These are phyloP conservation scores for Trinorchestia longiramus DNA, from an alignment of 1,140 invertebrate species.

Conservation along the genomic window DNA sequence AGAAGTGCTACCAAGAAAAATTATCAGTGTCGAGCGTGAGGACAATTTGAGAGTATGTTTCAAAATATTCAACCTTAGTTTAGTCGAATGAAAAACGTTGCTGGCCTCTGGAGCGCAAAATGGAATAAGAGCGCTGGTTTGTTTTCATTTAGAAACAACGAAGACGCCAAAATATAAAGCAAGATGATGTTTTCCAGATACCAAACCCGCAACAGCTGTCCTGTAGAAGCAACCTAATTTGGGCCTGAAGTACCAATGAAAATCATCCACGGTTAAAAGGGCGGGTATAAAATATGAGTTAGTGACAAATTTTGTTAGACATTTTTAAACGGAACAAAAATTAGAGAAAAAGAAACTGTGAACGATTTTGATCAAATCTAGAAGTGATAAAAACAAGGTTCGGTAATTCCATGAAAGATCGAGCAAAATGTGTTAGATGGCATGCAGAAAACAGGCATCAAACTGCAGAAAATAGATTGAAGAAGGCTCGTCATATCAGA, in stretches of 20 bases:
- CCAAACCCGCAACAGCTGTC: not conserved
- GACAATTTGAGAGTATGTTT: not conserved
- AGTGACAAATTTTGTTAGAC: not conserved
- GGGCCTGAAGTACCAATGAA: not conserved
- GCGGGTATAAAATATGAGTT: not conserved
- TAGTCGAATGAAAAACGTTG: not conserved
- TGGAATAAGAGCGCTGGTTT: not conserved
- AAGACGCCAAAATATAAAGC: not conserved
- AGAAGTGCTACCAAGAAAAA: not conserved
- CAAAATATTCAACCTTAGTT: not conserved
- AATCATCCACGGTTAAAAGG: not conserved
- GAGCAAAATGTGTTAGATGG: not conserved
- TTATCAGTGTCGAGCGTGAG: not conserved
- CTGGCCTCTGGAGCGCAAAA: not conserved
- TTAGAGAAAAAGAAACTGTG: not conserved
- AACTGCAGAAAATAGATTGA: not conserved
- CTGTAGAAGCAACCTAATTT: not conserved
- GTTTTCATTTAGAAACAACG: not conserved
- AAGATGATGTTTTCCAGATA: not conserved
- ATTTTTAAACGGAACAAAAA: not conserved
- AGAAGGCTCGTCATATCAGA: not conserved
- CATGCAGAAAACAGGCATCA: conserved; percentile 6
- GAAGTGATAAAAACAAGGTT: not conserved
- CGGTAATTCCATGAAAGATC: not conserved
- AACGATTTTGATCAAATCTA: not conserved